phyloP scores from a whole-genome alignment of 2,113 vertebrate genomes.

The Ibidorhyncha struthersii region DNA sequence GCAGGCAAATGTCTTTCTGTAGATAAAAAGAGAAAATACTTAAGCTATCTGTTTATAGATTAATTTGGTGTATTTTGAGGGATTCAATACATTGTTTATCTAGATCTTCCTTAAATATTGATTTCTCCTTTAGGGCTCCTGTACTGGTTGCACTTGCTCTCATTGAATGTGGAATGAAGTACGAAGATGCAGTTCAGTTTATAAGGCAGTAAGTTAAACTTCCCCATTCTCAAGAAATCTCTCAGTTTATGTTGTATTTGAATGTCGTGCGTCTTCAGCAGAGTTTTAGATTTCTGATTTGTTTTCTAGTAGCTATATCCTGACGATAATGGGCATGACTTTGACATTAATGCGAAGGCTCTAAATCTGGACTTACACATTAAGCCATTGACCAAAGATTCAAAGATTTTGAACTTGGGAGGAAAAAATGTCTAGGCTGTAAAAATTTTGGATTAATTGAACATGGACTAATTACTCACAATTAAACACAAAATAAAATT shows the following conservation, averaged over 20 bases:
- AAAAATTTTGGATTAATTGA: background rate
- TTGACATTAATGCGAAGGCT: background rate
- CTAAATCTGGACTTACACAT: background rate
- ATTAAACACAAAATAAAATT: background rate
- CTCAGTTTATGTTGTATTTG: accelerated
- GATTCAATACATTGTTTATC: background rate
- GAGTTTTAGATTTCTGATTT: background rate
- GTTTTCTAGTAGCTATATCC: background rate
- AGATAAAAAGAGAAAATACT: background rate
- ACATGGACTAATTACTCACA: background rate
- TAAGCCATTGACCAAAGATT: background rate
- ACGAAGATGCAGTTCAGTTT: slow-evolving; percentile 98
- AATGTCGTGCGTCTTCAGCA: background rate
- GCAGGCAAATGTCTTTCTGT: background rate
- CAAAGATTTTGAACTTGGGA: background rate
- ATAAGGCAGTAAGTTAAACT: slow-evolving; percentile 94
- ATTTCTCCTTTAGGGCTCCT: slow-evolving; percentile 85
- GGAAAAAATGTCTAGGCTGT: background rate
- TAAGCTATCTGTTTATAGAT: background rate
- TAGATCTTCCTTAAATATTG: background rate
- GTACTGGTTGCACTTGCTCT: slow-evolving; percentile 97
- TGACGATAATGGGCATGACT: background rate
- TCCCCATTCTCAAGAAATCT: background rate
- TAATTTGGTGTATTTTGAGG: background rate
- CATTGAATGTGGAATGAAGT: slow-evolving; percentile 98